A percentile compares a stretch with the other conserved stretches of the same genome.
These are phyloP conservation scores for Nannobrachium achirus DNA, from an alignment of 2,113 vertebrate species.

Conservation along the genomic window DNA sequence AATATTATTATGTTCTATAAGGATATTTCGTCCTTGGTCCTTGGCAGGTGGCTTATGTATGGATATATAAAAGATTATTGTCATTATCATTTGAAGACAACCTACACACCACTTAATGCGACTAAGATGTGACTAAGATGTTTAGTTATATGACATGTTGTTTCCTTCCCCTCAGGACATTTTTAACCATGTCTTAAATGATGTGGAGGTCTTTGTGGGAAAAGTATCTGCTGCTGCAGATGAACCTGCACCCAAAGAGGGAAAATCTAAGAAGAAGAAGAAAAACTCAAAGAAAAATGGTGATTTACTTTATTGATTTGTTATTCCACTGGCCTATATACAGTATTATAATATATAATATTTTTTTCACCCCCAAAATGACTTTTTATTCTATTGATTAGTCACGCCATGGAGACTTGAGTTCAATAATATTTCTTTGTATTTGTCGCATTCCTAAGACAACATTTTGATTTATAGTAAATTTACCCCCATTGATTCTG, in stretches of 20 bases:
- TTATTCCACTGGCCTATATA: background rate
- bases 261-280: constrained; percentile 62
- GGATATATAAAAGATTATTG: background rate
- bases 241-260: background rate
- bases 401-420: no score
- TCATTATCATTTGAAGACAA: background rate
- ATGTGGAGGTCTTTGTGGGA: constrained; percentile 83
- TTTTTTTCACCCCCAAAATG: no score
- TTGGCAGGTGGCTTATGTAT: background rate
- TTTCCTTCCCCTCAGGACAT: constrained; percentile 77
- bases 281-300: constrained; percentile 57
- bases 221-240: constrained; percentile 42
- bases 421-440: no score
- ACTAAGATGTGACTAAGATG: background rate
- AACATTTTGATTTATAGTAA: no score
- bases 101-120: background rate
- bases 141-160: background rate
- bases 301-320: constrained; percentile 18
- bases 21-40: background rate
- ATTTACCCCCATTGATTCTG: no score
- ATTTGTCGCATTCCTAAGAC: no score
- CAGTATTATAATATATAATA: background rate
- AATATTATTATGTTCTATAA: background rate
- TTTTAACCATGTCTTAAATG: constrained; percentile 83
- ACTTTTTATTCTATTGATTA: no score